Evolutionary conservation across 2,888 invertebrate species (phyloP).

Genomic region (Cecidostiba fungosa): DNA sequence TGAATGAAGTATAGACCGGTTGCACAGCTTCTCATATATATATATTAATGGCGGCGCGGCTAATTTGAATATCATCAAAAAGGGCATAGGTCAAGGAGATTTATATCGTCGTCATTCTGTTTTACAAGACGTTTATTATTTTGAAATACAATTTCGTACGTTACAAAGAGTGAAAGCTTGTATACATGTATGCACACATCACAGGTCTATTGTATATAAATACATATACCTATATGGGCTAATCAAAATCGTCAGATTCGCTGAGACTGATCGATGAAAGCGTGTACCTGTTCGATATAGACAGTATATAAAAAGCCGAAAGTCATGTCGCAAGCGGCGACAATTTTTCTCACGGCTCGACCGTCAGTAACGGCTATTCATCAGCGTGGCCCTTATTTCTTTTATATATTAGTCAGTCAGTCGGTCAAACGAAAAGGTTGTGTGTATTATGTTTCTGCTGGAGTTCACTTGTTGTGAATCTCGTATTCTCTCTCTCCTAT

Average conservation of each 20-base stretch:
- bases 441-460: neutral
- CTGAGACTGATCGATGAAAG: neutral
- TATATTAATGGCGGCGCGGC: neutral
- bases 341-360: neutral
- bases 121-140: neutral
- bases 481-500: neutral
- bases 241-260: neutral
- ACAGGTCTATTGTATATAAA: neutral
- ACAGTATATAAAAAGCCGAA: neutral
- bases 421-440: neutral
- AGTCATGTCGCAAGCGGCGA: neutral
- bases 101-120: neutral
- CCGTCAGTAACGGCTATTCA: neutral
- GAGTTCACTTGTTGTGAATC: neutral
- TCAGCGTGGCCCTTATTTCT: neutral
- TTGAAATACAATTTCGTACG: neutral
- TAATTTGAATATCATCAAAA: neutral
- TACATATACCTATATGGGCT: neutral
- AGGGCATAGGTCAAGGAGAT: neutral
- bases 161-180: neutral
- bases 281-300: too few species aligned
- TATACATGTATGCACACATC: neutral
- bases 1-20: neutral
- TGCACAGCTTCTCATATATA: neutral
- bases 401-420: slow-evolving; percentile 15